These are phyloP conservation scores for Bergia puertoricense DNA, from an alignment of 92 coral and sea anemone species.

Conservation along the genomic window DNA sequence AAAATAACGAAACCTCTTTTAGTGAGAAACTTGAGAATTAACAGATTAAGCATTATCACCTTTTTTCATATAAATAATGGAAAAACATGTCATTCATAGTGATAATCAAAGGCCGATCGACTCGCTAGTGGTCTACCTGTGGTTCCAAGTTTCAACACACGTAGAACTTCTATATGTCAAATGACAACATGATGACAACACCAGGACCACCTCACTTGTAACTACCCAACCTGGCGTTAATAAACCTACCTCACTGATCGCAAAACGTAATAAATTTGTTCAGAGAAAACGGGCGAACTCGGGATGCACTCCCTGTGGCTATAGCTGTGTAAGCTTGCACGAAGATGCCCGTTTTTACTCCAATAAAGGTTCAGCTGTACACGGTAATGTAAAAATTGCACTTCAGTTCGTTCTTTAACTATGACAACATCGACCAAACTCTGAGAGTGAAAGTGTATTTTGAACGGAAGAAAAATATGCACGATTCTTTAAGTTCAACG, in stretches of 20 bases:
- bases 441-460: background rate
- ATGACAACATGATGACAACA: background rate
- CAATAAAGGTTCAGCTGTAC: background rate
- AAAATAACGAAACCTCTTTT: no score
- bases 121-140: background rate
- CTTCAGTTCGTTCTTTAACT: background rate
- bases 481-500: background rate
- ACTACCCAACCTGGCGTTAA: background rate
- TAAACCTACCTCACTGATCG: slow-evolving; percentile 3
- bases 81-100: no score
- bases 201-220: background rate
- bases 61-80: no score
- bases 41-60: no score
- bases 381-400: background rate
- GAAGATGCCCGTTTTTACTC: background rate
- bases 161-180: background rate
- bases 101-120: background rate
- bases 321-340: background rate
- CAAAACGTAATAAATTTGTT: background rate
- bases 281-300: background rate
- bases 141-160: background rate
- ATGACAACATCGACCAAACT: background rate
- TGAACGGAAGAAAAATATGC: background rate
- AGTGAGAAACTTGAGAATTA: no score
- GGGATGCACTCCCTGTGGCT: slow-evolving; percentile 10